Base-by-base conservation (phyloP, 92 coral and sea anemone species). In the Epizoanthus scotinus region DNA sequence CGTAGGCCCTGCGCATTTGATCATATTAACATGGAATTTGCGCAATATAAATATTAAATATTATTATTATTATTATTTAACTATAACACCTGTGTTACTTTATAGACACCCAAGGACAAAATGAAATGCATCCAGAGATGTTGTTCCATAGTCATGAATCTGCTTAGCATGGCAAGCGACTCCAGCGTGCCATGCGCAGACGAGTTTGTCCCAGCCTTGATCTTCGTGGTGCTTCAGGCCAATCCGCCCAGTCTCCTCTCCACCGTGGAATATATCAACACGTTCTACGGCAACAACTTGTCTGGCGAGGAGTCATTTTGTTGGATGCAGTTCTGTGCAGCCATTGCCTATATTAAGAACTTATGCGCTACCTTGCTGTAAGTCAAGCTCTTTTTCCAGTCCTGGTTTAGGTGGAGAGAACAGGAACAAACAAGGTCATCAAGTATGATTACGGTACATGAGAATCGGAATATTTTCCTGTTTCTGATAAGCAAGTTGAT, bases 251-350 rank as follows among this genome's bases (percentile, higher is more conserved):
- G 95, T n/a, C 98, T 95, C 34, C 92, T 95, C 21, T 93, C 99
- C 52, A 95, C 99, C 10, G 87, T 93, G 67, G 95, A 95, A 63
- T 95, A 93, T 47, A 87, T 95, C 73, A 95, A 86, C 78, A 89
- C 87, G 78, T 95, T 91, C 78, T 91, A 93, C 58, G 93, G 87
- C 50, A 84, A 88, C 87, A 86, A 91, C 62, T 88, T 95, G 55
- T 78, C 91, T 42, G 99, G 99, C 1, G 99, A 95, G 70, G 98
- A 95, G 61, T 95, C 97, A 12, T 95, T 91, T 81, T 94, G 94
- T 82, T 95, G 99, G 99, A 95, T 93, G 99, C 99, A 95, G 89
- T 91, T 92, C 59, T 95, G 95, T 83, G 93, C 97, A 18, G 99
- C 98, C 19, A 92, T 93, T 53, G 95, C 92, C 64, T 95, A 90